A percentile compares a stretch with the other conserved stretches of the same genome.
Conservation (phyloP, 2,888 invertebrate genomes). For the Himalopsyche anomala region DNA sequence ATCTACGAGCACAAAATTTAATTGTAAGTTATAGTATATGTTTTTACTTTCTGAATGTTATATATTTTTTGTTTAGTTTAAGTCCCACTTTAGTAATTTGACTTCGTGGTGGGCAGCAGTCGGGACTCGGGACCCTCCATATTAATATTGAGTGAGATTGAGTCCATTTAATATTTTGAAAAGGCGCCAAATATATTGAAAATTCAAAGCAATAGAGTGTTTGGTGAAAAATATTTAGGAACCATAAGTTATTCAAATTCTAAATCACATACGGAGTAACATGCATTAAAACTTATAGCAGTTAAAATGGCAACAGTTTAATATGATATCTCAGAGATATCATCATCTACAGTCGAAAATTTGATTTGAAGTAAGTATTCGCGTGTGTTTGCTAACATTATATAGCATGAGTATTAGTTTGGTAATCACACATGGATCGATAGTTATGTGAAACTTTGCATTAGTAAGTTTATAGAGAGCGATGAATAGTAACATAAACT, state of each 20-base stretch:
- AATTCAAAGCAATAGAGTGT: too few species aligned
- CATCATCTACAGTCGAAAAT: not conserved
- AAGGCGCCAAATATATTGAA: too few species aligned
- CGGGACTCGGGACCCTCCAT: too few species aligned
- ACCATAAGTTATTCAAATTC: not conserved
- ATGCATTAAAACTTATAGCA: not conserved
- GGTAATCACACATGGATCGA: constrained; percentile 4
- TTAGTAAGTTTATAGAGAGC: not conserved
- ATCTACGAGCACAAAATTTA: too few species aligned
- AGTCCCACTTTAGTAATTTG: too few species aligned
- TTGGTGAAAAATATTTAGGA: not conserved
- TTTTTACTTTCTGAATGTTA: too few species aligned
- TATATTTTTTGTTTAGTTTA: too few species aligned
- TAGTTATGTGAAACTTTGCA: not conserved
- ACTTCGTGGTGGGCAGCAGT: too few species aligned
- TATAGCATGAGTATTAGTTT: not conserved
- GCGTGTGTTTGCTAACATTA: not conserved
- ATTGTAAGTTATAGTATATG: too few species aligned
- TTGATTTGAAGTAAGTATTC: not conserved
- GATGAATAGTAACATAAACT: not conserved
- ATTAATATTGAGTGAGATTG: too few species aligned
- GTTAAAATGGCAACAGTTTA: not conserved
- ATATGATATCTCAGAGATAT: constrained; percentile 34
- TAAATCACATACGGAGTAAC: not conserved
- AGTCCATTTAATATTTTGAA: too few species aligned